Evolutionary conservation across 37 sponge, comb jelly and placozoan species (phyloP).

Genomic region (Aphrocallistes beatrix): DNA sequence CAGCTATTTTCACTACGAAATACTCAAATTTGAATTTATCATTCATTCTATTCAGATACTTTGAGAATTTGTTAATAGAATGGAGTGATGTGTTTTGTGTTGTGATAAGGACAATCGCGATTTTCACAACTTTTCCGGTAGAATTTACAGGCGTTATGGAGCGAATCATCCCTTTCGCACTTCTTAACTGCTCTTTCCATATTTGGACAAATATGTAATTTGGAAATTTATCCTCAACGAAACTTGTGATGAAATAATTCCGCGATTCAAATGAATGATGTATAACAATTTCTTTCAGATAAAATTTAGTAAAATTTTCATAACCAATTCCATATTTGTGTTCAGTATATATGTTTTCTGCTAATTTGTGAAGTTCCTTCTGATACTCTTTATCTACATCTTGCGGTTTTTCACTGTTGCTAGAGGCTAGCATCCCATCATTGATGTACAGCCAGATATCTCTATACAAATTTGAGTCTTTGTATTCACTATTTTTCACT

Average conservation of each 20-base stretch:
- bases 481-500: not conserved
- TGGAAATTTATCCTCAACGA: slow-evolving; percentile 2
- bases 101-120: not conserved
- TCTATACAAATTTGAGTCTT: not conserved
- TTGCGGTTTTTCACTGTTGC: not conserved
- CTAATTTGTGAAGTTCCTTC: not conserved
- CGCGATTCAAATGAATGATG: not conserved
- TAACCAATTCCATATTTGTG: not conserved
- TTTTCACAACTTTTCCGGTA: not conserved
- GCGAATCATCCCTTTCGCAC: not conserved
- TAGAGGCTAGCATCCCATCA: not conserved
- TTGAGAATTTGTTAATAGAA: not conserved
- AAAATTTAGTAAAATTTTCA: not conserved
- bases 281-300: not conserved
- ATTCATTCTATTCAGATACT: not conserved
- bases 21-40: not conserved
- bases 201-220: not conserved
- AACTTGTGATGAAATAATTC: not conserved
- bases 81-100: not conserved
- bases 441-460: not conserved
- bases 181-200: not conserved
- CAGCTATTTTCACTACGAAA: not conserved
- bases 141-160: not conserved
- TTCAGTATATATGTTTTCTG: not conserved
- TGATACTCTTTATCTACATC: not conserved